Base-by-base conservation (phyloP, 2,797 vertebrate genomes). In the Alfaro cultratus region DNA sequence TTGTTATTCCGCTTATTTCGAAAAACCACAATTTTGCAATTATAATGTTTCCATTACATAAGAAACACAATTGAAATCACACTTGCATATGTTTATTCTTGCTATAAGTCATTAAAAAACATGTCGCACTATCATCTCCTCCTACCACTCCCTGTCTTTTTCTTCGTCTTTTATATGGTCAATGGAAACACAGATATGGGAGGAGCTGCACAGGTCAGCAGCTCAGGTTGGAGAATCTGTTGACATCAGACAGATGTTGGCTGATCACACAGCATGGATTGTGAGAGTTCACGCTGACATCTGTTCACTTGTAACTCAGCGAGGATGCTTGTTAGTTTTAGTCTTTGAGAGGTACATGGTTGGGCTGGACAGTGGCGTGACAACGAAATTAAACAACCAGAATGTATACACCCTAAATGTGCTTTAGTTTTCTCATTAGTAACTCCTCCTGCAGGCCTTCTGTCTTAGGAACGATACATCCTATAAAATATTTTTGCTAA, bases 181-280 rank as follows among this genome's bases (percentile, higher is more conserved):
- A 47, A 47, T 47, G 15, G 15, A 47, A 47, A 47, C 13, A 46
- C 15, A 47, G 5, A 39, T 11, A 68, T 10, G 64, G 64, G 64
- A 68, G 64, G 39, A 68, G 36, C 39, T 43, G 36, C 36, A 13
- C 4, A 41, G 64, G 23, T 41, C 11, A 23, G 12, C 10, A 0
- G 36, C 67, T 13, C 36, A 68, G 21, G 67, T 68, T 68, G 67
- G 36, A 68, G 67, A 68, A 26, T 43, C 67, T 68, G 39, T 68
- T 64, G 21, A 68, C 8, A 21, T 39, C 9, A 36, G 34, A 23
- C 62, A 4, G 29, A 29, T 60, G n/a, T 26, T n/a, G 53, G 53
- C 53, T 55, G 9, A 55, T 55, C 21, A 55, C 53, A 55, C 53
- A 55, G 53, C 21, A 55, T 55, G 53, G 53, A n/a, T n/a, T n/a